These are phyloP conservation scores for Serinus canaria DNA, from an alignment of 2,113 vertebrate genomes.

Conservation along the genomic window DNA sequence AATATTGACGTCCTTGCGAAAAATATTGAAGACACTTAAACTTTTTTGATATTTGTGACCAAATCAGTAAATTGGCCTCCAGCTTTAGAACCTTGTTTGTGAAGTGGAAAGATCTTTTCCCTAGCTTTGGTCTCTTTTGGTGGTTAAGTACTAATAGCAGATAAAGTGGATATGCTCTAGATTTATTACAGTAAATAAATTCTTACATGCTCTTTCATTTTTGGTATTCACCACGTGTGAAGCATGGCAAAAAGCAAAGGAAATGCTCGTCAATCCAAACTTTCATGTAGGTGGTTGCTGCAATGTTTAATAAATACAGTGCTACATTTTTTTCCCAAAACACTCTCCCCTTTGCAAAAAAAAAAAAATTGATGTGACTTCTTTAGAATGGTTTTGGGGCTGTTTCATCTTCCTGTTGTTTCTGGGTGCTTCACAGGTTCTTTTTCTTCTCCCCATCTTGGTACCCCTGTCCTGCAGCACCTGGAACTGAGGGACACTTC, in stretches of 20 bases:
- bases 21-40: neutral
- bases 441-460: neutral
- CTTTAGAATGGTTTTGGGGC: neutral
- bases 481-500: neutral
- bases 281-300: neutral
- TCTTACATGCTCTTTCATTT: neutral
- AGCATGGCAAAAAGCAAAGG: neutral
- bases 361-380: neutral
- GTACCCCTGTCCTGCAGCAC: neutral
- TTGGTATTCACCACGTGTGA: neutral
- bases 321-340: neutral
- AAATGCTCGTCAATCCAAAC: neutral
- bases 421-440: neutral
- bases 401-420: neutral
- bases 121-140: neutral
- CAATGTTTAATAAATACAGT: neutral
- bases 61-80: neutral
- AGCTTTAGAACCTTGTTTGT: neutral
- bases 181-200: neutral
- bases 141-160: neutral
- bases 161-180: neutral
- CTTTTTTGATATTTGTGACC: neutral
- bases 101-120: neutral
- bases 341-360: rapidly evolving
- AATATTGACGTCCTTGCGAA: neutral